Evolutionary conservation across 2,797 vertebrate species (phyloP), one percentile per base, ranked within the genome.

Genomic region (Rhinella marina): DNA sequence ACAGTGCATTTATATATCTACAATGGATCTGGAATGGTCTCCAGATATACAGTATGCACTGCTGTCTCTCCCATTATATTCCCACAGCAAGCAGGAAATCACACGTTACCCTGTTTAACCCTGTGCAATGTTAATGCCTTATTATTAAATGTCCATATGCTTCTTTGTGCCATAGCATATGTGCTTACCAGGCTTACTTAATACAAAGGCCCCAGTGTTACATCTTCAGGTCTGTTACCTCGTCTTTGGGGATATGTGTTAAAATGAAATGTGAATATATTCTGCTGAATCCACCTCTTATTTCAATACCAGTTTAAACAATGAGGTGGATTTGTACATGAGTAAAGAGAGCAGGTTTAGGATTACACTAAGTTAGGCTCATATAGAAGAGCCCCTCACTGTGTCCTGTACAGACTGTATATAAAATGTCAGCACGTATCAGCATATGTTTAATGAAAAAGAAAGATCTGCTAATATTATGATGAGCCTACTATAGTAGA

Each of bases 61-160:
- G 83, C 83, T 61, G 56, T 62, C 50, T 50, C 73, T 77, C 5
- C 50, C 41, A 4, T 48, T 21, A 25, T 75, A 75, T 75, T 73
- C 56, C 17, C 70, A 85, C 72, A 76, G 29, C 57, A 59, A 50
- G 70, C 56, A 61, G 83, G 70, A 85, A 76, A 76, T 72, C n/a
- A 84, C 50, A 61, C 72, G 57, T 85, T 64, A 77, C 72, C 84
- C 48, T 62, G 21, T 54, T 77, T 85, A 85, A 85, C 73, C 84
- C 59, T 29, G 73, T 85, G 41, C 72, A 77, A 48, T 77, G 84
- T 62, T 85, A 85, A 62, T 77, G 83, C 57, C 57, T 78, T 85
- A 78, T 85, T 85, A 85, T 77, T 85, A 62, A 85, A 64, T 62
- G 73, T 29, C 84, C 85, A 86, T 86, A 79, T 86, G 75, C 66